A percentile compares a stretch with the other conserved stretches of the same genome.
Conservation (phyloP, 2,888 invertebrate genomes). For the Sinotaia quadrata region DNA sequence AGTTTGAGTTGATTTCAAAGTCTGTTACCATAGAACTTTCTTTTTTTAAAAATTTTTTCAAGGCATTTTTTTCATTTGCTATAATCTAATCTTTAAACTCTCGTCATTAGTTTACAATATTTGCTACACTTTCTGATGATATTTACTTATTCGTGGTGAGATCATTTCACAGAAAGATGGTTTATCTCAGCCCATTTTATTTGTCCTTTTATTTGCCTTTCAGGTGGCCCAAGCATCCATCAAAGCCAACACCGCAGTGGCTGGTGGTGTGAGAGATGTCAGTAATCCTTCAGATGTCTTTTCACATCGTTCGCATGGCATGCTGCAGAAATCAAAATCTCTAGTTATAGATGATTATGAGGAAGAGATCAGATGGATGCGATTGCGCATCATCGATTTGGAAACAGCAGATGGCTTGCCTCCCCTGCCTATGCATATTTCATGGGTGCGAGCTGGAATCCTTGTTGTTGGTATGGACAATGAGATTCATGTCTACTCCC, state of each 20-base stretch:
- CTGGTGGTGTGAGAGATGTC: not conserved
- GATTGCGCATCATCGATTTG: slow-evolving; percentile 89
- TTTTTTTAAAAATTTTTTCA: too few relatives aligned
- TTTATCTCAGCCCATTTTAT: not conserved
- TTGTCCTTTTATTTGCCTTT: not conserved
- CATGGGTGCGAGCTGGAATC: slow-evolving; percentile 98
- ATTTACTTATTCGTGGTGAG: too few relatives aligned
- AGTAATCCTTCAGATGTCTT: slow-evolving; percentile 9
- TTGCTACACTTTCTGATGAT: too few relatives aligned
- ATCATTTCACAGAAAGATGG: too few relatives aligned
- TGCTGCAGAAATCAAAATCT: slow-evolving; percentile 91
- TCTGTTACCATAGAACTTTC: too few relatives aligned
- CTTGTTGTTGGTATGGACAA: slow-evolving; percentile 99
- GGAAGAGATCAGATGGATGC: slow-evolving; percentile 97
- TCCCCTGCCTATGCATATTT: slow-evolving; percentile 97
- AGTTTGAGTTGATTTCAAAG: not conserved
- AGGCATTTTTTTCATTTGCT: too few relatives aligned
- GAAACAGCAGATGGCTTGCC: slow-evolving; percentile 95
- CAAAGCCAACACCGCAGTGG: slow-evolving; percentile 31
- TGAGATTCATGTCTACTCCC: slow-evolving; percentile 95
- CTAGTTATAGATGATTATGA: slow-evolving; percentile 88
- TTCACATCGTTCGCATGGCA: slow-evolving; percentile 58
- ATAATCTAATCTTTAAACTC: too few relatives aligned
- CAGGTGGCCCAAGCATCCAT: slow-evolving; percentile 83
- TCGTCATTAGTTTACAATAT: too few relatives aligned